phyloP scores from a whole-genome alignment of 2,888 invertebrate genomes.

The Cephus sareptanus region DNA sequence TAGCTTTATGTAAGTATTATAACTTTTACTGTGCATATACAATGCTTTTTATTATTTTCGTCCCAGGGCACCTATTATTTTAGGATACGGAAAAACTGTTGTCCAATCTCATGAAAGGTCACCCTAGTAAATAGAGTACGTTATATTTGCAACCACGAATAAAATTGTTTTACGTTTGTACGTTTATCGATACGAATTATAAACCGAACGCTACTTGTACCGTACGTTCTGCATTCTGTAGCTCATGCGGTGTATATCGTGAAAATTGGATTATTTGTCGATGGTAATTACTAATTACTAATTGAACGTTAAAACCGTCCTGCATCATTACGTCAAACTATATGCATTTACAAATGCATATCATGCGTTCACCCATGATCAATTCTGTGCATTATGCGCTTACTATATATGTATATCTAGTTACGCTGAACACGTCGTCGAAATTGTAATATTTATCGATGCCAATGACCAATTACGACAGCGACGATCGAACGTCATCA shows the following conservation, averaged over 20 bases:
- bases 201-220: background rate
- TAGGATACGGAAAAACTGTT: background rate
- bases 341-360: background rate
- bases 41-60: background rate
- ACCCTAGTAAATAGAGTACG: background rate
- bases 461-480: background rate
- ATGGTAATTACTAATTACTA: background rate
- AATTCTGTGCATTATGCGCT: background rate
- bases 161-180: background rate
- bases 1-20: background rate
- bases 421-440: background rate
- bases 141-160: background rate
- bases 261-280: background rate
- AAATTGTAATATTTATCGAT: background rate
- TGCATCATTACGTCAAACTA: background rate
- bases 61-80: background rate
- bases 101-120: background rate
- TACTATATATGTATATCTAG: background rate
- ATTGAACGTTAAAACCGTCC: background rate
- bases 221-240: background rate
- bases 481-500: background rate
- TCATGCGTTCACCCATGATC: background rate
- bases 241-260: background rate
- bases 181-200: background rate
- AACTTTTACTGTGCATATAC: background rate